phyloP scores from a whole-genome alignment of 2,113 vertebrate species.

The Petrocephalus microphthalmus region DNA sequence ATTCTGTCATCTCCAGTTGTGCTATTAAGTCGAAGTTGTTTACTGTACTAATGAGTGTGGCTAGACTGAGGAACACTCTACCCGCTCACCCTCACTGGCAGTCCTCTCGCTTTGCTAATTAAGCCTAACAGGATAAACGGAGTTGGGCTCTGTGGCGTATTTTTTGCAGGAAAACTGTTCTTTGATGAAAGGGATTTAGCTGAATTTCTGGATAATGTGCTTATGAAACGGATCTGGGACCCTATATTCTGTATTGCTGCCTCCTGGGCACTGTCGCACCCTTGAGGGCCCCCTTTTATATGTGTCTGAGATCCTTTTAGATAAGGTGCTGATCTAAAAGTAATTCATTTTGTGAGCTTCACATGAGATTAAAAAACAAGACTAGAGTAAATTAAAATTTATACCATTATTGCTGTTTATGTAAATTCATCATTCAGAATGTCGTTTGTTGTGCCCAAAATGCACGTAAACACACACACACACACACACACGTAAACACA shows the following conservation, averaged over 20 bases:
- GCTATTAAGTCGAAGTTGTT: background rate
- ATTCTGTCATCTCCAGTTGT: background rate
- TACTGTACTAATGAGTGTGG: constrained; percentile 3
- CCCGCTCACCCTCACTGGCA: background rate
- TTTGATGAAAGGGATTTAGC: background rate
- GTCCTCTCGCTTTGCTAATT: background rate
- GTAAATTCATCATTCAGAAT: background rate
- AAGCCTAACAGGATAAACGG: background rate
- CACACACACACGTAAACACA: background rate
- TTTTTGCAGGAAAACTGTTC: background rate
- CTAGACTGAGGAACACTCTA: background rate
- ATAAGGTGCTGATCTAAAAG: background rate
- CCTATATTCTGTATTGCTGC: background rate
- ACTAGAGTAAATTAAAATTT: background rate
- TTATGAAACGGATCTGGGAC: background rate
- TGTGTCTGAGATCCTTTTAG: background rate
- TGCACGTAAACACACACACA: too few species aligned
- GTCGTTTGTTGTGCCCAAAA: background rate
- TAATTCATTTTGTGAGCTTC: background rate
- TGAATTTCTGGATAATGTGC: background rate
- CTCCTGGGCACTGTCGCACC: background rate
- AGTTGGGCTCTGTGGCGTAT: background rate
- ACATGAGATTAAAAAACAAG: background rate
- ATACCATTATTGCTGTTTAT: background rate
- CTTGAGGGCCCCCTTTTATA: background rate